These are phyloP conservation scores for Periophthalmus modestus DNA, from an alignment of 2,113 vertebrate species.

Conservation along the genomic window DNA sequence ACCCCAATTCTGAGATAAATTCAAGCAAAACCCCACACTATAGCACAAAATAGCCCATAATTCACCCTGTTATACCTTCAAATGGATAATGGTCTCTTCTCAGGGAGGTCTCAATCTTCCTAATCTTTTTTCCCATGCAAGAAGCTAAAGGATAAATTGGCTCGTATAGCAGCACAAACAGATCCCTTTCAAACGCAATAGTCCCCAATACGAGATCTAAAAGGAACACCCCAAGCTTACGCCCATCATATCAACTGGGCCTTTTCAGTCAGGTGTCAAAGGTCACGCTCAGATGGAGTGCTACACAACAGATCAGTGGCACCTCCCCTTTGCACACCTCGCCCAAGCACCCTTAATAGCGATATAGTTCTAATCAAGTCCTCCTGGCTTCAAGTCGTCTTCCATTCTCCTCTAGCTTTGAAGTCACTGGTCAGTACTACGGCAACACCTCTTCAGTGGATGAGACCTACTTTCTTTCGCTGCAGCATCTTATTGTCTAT, in stretches of 20 bases:
- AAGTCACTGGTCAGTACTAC: constrained; percentile 49
- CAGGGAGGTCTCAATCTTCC: constrained; percentile 75
- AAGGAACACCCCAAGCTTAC: constrained; percentile 90
- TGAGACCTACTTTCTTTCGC: constrained; percentile 79
- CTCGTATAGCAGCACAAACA: constrained; percentile 85
- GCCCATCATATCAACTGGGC: constrained; percentile 85
- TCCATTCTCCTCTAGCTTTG: constrained; percentile 68
- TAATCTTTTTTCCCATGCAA: constrained; percentile 97
- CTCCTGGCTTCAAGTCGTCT: constrained; percentile 78
- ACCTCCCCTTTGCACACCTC: constrained; percentile 73
- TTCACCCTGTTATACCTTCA: background rate
- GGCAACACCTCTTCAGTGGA: constrained; percentile 71
- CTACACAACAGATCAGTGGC: constrained; percentile 95
- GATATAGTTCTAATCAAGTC: constrained; percentile 64
- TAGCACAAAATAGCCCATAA: background rate
- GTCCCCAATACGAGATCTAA: constrained; percentile 88
- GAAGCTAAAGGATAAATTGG: constrained; percentile 88
- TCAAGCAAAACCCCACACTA: background rate
- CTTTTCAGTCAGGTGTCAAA: constrained; percentile 91
- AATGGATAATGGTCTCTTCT: constrained; percentile 60
- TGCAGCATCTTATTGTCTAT: constrained; percentile 94
- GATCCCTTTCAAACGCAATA: constrained; percentile 88
- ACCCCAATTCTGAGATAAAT: background rate
- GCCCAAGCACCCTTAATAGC: constrained; percentile 65
- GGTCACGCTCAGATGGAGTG: constrained; percentile 96